phyloP scores from a whole-genome alignment of 2,888 invertebrate genomes.

The Agonopterix arenella region DNA sequence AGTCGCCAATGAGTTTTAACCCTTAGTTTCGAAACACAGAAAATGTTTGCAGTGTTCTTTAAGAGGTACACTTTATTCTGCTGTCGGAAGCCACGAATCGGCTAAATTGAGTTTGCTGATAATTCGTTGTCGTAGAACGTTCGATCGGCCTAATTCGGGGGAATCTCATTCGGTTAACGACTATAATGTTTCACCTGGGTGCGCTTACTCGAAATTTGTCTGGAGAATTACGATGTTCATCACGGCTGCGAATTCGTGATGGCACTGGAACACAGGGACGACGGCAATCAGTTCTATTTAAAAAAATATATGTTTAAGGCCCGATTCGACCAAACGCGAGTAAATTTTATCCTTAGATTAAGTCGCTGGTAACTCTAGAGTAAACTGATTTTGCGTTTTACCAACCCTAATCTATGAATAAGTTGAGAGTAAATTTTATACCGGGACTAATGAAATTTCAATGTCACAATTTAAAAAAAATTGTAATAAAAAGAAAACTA shows the following conservation, averaged over 20 bases:
- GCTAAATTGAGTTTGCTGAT: slow-evolving; percentile 41
- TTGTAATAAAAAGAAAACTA: no score
- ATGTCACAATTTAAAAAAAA: no score
- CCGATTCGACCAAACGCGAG: no score
- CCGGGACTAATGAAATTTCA: no score
- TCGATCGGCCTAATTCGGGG: slow-evolving; percentile 55
- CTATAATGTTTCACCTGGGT: slow-evolving; percentile 56
- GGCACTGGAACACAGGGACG: no score
- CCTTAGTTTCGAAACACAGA: slow-evolving; percentile 47
- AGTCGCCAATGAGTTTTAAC: background rate
- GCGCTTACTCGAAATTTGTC: slow-evolving; percentile 41
- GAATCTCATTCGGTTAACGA: slow-evolving; percentile 53
- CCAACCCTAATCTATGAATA: no score
- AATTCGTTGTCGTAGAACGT: slow-evolving; percentile 50
- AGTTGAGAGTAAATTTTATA: no score
- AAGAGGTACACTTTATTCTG: slow-evolving; percentile 34
- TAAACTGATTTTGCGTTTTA: no score
- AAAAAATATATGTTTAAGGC: no score
- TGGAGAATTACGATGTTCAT: slow-evolving; percentile 25
- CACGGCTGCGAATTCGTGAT: background rate
- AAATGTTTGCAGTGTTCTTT: slow-evolving; percentile 47
- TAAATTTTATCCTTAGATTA: no score
- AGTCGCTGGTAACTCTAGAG: no score
- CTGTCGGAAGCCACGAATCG: slow-evolving; percentile 35
- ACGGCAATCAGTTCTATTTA: no score